Base-by-base conservation (phyloP, 2,888 invertebrate species). In the Drosophila falleni region DNA sequence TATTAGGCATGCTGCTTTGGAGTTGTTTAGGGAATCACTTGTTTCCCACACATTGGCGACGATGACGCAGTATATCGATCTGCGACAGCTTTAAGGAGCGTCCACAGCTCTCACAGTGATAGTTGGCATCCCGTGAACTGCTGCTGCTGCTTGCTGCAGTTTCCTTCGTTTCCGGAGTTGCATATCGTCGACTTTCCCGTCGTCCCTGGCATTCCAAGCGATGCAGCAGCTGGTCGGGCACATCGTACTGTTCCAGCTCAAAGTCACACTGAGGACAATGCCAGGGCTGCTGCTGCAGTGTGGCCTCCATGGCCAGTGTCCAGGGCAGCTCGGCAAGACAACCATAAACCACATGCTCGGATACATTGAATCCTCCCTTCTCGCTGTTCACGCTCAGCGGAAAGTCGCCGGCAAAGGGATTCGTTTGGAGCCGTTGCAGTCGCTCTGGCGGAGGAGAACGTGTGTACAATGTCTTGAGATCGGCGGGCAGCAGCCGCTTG, bases 61-160 rank as follows among this genome's bases (percentile, higher is more conserved):
- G 97, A 93, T 98, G 98, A 85, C 95, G 96, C 72, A 98, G 94
- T 91, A 97, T 96, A 91, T 98, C 97, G 23, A 96, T 96, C 5
- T 97, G 95, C 11, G 96, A 96, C 76, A 98, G 93, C 83, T 94
- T 94, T 64, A 97, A 92, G 5, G 94, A 94, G 80, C 95, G 93
- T 3, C 94, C 93, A 92, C 98, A 98, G 79, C 92, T 93, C 10
- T 94, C 93, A 91, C 98, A 98, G 78, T 94, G 94, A 93, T 95
- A 97, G 46, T 67, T 67, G 29, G 67, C 54, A 11, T 58, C 51
- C 0, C 35, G 26, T n/a, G 61, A 54, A 19, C 58, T 15, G 11
- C 47, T 31, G 11, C 47, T 31, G 42, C 46, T 60, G 41, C 51
- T 26, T 2, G 55, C 15, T 4, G 26, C 15, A 0, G 2, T 33